A percentile compares a stretch with the other conserved stretches of the same genome.
Conservation (phyloP, 2,113 vertebrate genomes). For the Oreocharis arfaki region DNA sequence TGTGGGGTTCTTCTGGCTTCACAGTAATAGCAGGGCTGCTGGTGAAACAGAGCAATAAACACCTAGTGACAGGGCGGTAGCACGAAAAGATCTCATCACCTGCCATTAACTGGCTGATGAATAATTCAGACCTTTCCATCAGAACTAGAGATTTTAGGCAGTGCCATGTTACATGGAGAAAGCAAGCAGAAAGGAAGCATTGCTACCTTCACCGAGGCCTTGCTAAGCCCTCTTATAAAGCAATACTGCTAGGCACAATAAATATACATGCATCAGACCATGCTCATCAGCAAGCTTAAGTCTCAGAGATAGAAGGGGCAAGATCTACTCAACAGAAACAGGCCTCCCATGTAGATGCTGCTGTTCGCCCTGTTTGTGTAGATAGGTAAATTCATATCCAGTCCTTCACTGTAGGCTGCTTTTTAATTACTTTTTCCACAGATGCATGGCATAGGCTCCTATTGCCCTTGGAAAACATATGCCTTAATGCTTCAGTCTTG, state of each 20-base stretch:
- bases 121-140: conserved; percentile 77
- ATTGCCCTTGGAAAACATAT: neutral
- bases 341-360: neutral
- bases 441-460: neutral
- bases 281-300: neutral
- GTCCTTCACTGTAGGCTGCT: neutral
- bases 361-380: neutral
- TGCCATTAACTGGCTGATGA: conserved; percentile 74
- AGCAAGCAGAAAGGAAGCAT: conserved; percentile 10
- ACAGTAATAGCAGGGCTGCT: conserved; percentile 67
- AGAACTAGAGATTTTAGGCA: conserved; percentile 60
- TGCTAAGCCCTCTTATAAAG: neutral
- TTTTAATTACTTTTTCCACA: neutral
- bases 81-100: conserved; percentile 77
- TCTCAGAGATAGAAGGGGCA: neutral
- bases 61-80: conserved; percentile 74
- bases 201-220: conserved; percentile 14
- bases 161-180: neutral
- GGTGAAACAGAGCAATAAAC: conserved; percentile 81
- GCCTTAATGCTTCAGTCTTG: neutral
- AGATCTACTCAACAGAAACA: neutral
- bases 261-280: neutral
- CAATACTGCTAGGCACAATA: neutral
- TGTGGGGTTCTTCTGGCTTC: conserved; percentile 53
- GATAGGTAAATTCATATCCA: neutral